Base-by-base conservation (phyloP, 92 coral and sea anemone genomes). In the Siderastrea radians region DNA sequence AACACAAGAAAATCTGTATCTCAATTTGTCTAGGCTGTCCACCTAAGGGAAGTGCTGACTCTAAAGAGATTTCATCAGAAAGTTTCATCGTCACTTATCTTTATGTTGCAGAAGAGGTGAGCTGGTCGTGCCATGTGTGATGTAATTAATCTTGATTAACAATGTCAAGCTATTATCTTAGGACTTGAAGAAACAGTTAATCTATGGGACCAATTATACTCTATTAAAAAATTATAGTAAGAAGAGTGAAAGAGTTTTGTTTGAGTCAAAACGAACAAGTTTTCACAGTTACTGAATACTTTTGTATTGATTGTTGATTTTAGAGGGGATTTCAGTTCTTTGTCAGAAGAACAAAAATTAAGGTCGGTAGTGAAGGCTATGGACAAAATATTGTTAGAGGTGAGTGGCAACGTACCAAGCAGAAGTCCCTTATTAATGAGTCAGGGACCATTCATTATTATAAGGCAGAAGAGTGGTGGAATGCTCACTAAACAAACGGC, bases 41-140 rank as follows among this genome's bases (percentile, higher is more conserved):
- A 95, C 83, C 67, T 94, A 54, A 92, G 94, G 67, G 99, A 97
- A 70, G 86, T 97, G 2, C 81, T 90, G 78, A 92, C 93, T 14
- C 79, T 97, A 54, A 97, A 90, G 89, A 97, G 94, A 83, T 74
- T 97, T 67, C 97, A 97, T 12, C 92, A 93, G 51, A 93, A 94
- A 51, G 88, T 94, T 49, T 89, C 98, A 46, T 91, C 96, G 52
- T 75, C 96, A n/a, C 91, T 95, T 50, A 90, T 94, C 76, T 96
- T 93, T 90, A 43, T 95, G 69, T 90, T 92, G 19, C 98, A 96
- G 76, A 94, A 92, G 88, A 91, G 98, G 99, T 95, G 57, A 72
- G 86, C 15, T 26, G 38, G 38, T 26, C 38, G 38, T 26, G 38
- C 38, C 38, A 26, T 26, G 38, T 26, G 38, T 26, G 38, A 26